phyloP scores from a whole-genome alignment of 2,797 vertebrate genomes.

The Smutsia gigantea region DNA sequence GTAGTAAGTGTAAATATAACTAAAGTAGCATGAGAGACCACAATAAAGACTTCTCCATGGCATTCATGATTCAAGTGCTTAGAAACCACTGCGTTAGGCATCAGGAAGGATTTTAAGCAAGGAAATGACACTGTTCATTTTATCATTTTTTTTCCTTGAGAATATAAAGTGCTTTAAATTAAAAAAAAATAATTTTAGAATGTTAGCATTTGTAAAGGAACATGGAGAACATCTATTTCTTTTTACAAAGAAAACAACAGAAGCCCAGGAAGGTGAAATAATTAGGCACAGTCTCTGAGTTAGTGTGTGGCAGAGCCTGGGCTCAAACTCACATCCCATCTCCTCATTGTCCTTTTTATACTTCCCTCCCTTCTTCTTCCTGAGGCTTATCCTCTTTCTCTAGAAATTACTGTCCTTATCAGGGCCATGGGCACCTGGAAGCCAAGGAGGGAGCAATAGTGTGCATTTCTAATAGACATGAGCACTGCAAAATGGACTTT shows the following conservation, averaged over 20 bases:
- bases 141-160: neutral
- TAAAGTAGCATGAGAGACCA: neutral
- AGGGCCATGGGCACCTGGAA: neutral
- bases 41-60: neutral
- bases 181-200: neutral
- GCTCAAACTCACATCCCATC: neutral
- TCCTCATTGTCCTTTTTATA: neutral
- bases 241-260: neutral
- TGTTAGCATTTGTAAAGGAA: neutral
- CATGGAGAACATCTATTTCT: neutral
- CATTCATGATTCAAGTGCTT: neutral
- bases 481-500: neutral
- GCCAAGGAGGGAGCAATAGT: neutral
- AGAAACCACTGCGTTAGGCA: neutral
- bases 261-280: neutral
- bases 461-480: neutral
- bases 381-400: neutral
- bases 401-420: neutral
- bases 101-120: slow-evolving; percentile 15
- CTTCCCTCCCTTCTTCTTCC: neutral
- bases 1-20: neutral
- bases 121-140: neutral
- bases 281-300: neutral
- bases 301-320: neutral
- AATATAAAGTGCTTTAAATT: neutral